Percentiles rank a stretch among this genome's conserved stretches.
Conservation (phyloP, 2,888 invertebrate species). For the Geophilus truncorum region DNA sequence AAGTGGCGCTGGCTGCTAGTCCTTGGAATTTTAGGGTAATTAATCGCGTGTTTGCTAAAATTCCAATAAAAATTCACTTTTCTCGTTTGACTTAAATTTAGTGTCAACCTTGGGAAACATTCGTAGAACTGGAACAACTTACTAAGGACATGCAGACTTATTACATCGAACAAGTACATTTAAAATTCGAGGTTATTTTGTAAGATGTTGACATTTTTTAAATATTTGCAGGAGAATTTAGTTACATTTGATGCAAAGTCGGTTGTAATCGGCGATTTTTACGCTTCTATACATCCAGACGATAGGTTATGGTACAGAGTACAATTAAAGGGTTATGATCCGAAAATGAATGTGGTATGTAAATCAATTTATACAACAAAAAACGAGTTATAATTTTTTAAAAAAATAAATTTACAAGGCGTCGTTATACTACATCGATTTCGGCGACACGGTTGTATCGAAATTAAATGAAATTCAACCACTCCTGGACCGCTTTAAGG, state of each 20-base stretch:
- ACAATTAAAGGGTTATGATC: neutral
- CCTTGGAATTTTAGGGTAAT: constrained; percentile 65
- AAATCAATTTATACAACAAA: neutral
- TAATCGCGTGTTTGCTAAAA: no score
- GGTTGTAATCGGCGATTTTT: neutral
- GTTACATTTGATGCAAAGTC: neutral
- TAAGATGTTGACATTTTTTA: neutral
- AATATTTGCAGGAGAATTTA: neutral
- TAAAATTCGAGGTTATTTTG: no score
- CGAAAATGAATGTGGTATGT: neutral
- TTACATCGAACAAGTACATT: neutral
- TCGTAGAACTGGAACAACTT: neutral
- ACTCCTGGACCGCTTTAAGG: constrained; percentile 55
- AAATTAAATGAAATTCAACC: constrained; percentile 56
- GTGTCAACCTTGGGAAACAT: neutral
- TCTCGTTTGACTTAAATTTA: neutral
- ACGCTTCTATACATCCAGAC: constrained; percentile 62
- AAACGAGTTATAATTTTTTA: neutral
- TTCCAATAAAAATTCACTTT: no score
- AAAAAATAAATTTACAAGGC: constrained; percentile 48
- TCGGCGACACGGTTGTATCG: constrained; percentile 59
- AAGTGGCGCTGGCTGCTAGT: constrained; percentile 68
- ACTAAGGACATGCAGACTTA: neutral
- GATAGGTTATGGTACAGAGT: constrained; percentile 57
- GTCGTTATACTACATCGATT: constrained; percentile 61